Conservation (phyloP, 1,140 invertebrate species). For the Drosophila rhopaloa region DNA sequence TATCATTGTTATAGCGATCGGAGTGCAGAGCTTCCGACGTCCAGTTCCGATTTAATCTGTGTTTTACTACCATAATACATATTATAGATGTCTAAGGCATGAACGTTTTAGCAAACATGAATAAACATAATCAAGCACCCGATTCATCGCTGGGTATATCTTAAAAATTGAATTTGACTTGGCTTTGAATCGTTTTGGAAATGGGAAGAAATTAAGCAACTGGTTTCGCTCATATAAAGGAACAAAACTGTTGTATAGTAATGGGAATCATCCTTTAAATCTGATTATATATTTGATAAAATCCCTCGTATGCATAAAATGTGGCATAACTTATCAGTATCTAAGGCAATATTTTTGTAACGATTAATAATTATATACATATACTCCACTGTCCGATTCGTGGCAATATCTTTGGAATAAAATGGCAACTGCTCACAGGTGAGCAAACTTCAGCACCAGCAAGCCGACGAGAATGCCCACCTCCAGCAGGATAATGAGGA, state of each 20-base stretch:
- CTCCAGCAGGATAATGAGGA: slow-evolving; percentile 85
- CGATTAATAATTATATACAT: slow-evolving; percentile 12
- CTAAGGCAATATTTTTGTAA: slow-evolving; percentile 18
- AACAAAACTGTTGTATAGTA: too few species aligned
- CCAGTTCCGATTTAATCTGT: slow-evolving; percentile 63
- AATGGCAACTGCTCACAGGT: slow-evolving; percentile 25
- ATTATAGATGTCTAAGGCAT: slow-evolving; percentile 69
- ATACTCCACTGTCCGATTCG: slow-evolving; percentile 1
- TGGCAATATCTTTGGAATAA: slow-evolving; percentile 49
- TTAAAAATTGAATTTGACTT: neutral
- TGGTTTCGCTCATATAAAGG: too few species aligned
- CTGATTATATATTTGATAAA: neutral
- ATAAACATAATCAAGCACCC: slow-evolving; percentile 62
- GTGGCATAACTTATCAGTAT: slow-evolving; percentile 3
- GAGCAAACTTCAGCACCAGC: slow-evolving; percentile 69
- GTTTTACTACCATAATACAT: slow-evolving; percentile 69
- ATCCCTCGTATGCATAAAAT: slow-evolving; percentile 1
- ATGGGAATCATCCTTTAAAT: neutral
- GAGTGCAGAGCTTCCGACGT: slow-evolving; percentile 4
- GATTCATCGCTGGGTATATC: slow-evolving; percentile 25
- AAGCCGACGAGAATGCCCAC: slow-evolving; percentile 70
- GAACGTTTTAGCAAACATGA: slow-evolving; percentile 38
- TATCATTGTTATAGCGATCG: slow-evolving; percentile 41
- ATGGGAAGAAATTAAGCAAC: too few species aligned
- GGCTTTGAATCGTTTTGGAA: neutral